Base-by-base conservation (phyloP, 2,113 vertebrate species). In the Sturnus vulgaris region DNA sequence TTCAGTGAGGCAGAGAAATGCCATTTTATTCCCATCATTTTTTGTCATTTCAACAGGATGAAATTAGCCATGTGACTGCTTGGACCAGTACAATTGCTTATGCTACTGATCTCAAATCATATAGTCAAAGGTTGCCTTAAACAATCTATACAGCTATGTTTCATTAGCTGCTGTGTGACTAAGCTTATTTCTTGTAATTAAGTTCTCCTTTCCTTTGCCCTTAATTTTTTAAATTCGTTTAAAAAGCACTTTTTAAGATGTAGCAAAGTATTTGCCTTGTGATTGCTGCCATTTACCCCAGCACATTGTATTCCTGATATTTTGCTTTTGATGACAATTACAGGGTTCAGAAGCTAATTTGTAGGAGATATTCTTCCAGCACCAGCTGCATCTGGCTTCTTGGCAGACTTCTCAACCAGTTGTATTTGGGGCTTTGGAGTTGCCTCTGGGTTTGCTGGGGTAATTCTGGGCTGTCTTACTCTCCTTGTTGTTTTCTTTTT, bases 331-430 rank as follows among this genome's bases (percentile, higher is more conserved):
- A 25, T 85, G 69, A 61, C 87, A 90, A 65, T 66, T 53, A 83
- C 59, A 72, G 82, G 92, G 85, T 89, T 93, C 82, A 85, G 91
- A 94, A 96, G 84, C 89, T 90, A 82, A 91, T 93, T 85, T 86
- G 39, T 90, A 37, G 88, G 85, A 93, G 66, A 72, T 53, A 52
- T 31, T 91, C 40, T 92, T 91, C 73, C 46, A 70, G 42, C 35
- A 92, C 35, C 56, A 65, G 60, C 81, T 90, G 56, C 77, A 75
- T 88, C 91, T 96, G 80, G 80, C 59, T 93, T 83, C 49, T 75
- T 91, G 69, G 86, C 82, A 94, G 87, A 93, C 52, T 91, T 93
- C 64, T 93, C n/a, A 44, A 31, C 59, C 53, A 78, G n/a, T 91
- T 93, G 70, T 73, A 88, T 94, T 60, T 72, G 46, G 66, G 70